phyloP scores from a whole-genome alignment of 2,113 vertebrate species.

The Cervus canadensis region DNA sequence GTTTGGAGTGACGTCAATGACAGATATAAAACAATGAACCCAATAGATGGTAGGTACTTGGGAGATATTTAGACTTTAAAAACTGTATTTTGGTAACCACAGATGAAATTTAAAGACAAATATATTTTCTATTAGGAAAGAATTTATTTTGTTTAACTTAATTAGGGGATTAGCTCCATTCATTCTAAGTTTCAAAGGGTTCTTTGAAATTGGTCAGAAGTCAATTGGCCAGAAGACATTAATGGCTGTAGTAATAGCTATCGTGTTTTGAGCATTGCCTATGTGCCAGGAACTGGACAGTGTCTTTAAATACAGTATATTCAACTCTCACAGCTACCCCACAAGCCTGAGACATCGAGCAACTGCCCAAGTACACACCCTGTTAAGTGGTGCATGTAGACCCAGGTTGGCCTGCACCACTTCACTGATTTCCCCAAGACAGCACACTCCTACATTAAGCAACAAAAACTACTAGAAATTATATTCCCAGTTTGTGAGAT shows the following conservation, averaged over 20 bases:
- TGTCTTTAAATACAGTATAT: background rate
- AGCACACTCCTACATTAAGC: background rate
- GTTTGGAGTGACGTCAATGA: background rate
- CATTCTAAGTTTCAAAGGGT: slow-evolving; percentile 8
- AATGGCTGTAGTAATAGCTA: background rate
- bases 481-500: background rate
- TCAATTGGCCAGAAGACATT: background rate
- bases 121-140: slow-evolving; percentile 10
- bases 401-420: background rate
- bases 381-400: background rate
- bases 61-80: background rate
- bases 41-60: background rate
- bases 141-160: background rate
- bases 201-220: background rate
- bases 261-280: background rate
- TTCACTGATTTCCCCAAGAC: background rate
- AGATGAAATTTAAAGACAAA: slow-evolving; percentile 8
- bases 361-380: background rate
- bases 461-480: background rate
- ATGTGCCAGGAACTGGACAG: background rate
- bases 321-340: background rate
- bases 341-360: background rate
- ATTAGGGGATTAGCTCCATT: background rate
- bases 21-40: background rate
- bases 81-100: background rate